These are phyloP conservation scores for Zaprionus obscuricornis DNA, from an alignment of 2,888 invertebrate genomes.

Conservation along the genomic window DNA sequence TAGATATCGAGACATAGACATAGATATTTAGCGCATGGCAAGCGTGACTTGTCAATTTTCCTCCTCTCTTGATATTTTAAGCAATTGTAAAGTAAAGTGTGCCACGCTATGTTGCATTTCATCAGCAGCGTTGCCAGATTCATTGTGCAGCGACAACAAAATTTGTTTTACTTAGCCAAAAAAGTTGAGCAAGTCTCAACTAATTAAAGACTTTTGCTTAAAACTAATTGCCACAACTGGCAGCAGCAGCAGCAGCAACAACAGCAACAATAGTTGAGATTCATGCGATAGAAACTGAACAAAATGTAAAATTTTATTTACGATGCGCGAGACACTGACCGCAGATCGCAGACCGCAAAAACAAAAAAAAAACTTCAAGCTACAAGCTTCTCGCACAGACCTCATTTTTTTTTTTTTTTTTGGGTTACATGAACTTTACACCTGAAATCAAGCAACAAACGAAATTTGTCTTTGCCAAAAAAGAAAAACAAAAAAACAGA, in stretches of 20 bases:
- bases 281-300: slow-evolving; percentile 10
- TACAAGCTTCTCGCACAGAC: too few relatives aligned
- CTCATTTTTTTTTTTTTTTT: too few relatives aligned
- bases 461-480: slow-evolving; percentile 43
- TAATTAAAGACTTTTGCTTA: slow-evolving; percentile 2
- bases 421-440: slow-evolving; percentile 30
- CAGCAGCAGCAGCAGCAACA: too few relatives aligned
- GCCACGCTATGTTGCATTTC: slow-evolving; percentile 42
- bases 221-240: slow-evolving; percentile 24
- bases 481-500: slow-evolving; percentile 3
- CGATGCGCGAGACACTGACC: slow-evolving; percentile 21
- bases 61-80: too few relatives aligned
- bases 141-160: background rate
- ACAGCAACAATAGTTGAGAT: background rate
- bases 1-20: too few relatives aligned
- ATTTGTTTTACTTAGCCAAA: too few relatives aligned
- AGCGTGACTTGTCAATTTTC: slow-evolving; percentile 66
- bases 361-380: too few relatives aligned
- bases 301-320: slow-evolving; percentile 56
- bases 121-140: slow-evolving; percentile 36
- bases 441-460: slow-evolving; percentile 53
- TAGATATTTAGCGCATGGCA: slow-evolving; percentile 47
- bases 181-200: slow-evolving; percentile 17
- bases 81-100: slow-evolving; percentile 18
- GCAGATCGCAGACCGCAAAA: too few relatives aligned